Percentiles rank a stretch among this genome's conserved stretches.
phyloP scores from a whole-genome alignment of 2,113 vertebrate species.

The Colius striatus region DNA sequence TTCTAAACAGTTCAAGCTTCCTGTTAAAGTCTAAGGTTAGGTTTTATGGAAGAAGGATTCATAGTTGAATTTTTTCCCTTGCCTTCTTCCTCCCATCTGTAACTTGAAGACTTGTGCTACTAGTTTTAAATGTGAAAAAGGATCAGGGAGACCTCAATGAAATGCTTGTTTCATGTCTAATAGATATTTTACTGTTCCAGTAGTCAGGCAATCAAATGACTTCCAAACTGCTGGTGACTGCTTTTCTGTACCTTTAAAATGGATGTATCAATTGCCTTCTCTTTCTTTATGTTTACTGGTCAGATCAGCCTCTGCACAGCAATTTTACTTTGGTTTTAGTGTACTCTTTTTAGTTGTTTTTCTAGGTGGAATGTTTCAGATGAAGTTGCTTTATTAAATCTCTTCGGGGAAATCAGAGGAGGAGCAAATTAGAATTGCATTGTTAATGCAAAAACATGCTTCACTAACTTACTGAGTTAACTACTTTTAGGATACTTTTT shows the following conservation, averaged over 20 bases:
- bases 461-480: not conserved
- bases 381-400: not conserved
- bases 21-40: not conserved
- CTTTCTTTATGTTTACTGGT: not conserved
- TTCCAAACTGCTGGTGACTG: not conserved
- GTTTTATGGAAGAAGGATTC: not conserved
- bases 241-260: not conserved
- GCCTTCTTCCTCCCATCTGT: not conserved
- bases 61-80: not conserved
- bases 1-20: not conserved
- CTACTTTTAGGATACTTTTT: not conserved
- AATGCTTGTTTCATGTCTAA: not conserved
- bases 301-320: not conserved
- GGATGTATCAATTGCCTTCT: not conserved
- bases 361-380: not conserved
- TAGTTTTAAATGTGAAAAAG: not conserved
- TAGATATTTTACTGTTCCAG: not conserved
- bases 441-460: not conserved
- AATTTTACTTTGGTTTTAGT: not conserved
- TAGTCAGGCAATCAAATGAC: not conserved
- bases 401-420: not conserved
- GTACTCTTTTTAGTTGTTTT: not conserved
- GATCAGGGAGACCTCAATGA: not conserved
- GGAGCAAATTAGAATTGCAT: not conserved
- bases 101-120: not conserved